Percentiles rank a stretch among this genome's conserved stretches.
Conservation (phyloP, 2,797 vertebrate species). For the Myotis myotis region DNA sequence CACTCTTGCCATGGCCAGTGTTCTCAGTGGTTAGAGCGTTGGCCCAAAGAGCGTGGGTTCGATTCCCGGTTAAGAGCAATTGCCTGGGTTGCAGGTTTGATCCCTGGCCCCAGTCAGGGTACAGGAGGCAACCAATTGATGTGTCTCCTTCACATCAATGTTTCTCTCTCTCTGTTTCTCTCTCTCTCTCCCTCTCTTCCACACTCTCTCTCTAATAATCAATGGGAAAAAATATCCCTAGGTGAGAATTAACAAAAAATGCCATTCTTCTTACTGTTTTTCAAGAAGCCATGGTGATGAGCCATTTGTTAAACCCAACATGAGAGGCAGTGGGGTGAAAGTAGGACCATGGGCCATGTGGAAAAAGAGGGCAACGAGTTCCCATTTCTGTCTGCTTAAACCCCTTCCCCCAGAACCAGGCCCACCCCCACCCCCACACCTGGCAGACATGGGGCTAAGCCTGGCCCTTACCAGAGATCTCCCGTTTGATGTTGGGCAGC, state of each 20-base stretch:
- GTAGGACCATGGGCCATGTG: background rate
- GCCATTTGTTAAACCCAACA: conserved; percentile 6
- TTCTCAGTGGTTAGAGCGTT: too few relatives aligned
- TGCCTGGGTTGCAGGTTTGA: too few relatives aligned
- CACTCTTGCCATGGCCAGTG: too few relatives aligned
- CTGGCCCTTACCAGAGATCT: conserved; percentile 85
- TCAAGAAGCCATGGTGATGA: background rate
- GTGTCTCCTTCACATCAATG: too few relatives aligned
- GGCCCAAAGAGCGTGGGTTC: too few relatives aligned
- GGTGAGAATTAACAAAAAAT: background rate
- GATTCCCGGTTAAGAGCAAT: too few relatives aligned
- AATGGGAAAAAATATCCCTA: too few relatives aligned
- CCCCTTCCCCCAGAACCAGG: background rate
- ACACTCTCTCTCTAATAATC: too few relatives aligned
- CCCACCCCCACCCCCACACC: background rate
- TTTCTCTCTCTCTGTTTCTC: too few relatives aligned
- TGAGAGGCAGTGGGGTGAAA: background rate
- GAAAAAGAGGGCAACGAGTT: background rate
- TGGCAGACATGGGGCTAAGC: background rate
- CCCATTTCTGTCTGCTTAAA: background rate
- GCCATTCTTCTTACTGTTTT: background rate
- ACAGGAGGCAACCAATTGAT: too few relatives aligned
- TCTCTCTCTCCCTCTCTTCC: too few relatives aligned
- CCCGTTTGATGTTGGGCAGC: conserved; percentile 92
- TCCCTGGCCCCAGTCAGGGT: too few relatives aligned